These are phyloP conservation scores for Odontomachus brunneus DNA, from an alignment of 1,140 invertebrate genomes.

Conservation along the genomic window DNA sequence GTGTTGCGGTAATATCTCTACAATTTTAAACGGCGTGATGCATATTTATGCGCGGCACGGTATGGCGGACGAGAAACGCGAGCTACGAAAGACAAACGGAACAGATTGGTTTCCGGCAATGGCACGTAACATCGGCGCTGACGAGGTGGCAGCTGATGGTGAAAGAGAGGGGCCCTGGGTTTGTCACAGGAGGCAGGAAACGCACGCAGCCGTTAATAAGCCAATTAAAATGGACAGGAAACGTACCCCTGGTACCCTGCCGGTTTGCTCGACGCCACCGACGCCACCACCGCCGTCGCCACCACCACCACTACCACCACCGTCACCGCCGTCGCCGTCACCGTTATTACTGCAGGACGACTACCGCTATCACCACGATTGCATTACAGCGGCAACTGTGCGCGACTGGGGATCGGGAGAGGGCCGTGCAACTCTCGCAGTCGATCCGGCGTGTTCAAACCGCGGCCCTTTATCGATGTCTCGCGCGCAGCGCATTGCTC, in stretches of 20 bases:
- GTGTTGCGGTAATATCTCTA: not conserved
- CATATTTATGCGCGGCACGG: slow-evolving; percentile 79
- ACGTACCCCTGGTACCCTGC: slow-evolving; percentile 58
- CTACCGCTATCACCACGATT: slow-evolving; percentile 18
- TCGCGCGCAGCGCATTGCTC: not conserved
- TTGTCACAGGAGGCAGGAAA: slow-evolving; percentile 79
- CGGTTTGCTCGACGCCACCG: slow-evolving; percentile 4
- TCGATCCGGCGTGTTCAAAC: slow-evolving; percentile 16
- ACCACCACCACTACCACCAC: slow-evolving; percentile 57
- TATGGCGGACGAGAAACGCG: slow-evolving; percentile 15
- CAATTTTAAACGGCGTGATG: slow-evolving; percentile 70
- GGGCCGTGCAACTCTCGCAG: slow-evolving; percentile 23
- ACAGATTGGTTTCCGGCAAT: slow-evolving; percentile 80
- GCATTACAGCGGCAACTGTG: slow-evolving; percentile 22
- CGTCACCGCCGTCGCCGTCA: slow-evolving; percentile 27
- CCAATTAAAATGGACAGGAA: slow-evolving; percentile 80
- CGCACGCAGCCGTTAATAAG: slow-evolving; percentile 79
- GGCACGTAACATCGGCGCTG: slow-evolving; percentile 42
- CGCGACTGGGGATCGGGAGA: slow-evolving; percentile 9
- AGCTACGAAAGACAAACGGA: slow-evolving; percentile 76
- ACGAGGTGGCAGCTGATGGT: slow-evolving; percentile 75
- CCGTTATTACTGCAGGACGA: slow-evolving; percentile 32
- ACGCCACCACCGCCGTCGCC: slow-evolving; percentile 49
- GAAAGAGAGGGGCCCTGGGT: slow-evolving; percentile 63
- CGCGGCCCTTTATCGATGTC: slow-evolving; percentile 26